Base-by-base conservation (phyloP, 2,113 vertebrate genomes). In the Tursiops truncatus region DNA sequence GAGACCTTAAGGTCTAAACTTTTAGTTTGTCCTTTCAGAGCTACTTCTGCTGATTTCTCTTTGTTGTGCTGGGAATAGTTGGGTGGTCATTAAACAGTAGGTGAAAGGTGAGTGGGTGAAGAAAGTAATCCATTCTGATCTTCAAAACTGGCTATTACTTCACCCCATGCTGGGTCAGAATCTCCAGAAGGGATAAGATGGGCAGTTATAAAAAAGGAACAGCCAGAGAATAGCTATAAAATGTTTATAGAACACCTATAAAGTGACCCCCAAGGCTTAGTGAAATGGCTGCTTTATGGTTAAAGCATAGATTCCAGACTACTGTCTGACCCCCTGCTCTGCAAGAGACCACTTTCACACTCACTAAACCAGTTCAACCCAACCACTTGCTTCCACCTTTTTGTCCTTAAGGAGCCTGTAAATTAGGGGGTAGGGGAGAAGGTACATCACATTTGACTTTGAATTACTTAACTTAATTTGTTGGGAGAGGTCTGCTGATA, bases 201-300 rank as follows among this genome's bases (percentile, higher is more conserved):
- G 74, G 9, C 74, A 87, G 53, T 36, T 93, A 73, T 77, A 62
- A 85, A 84, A 94, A 94, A 73, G 53, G 41, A 93, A 47, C 47
- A 93, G 53, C 65, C 76, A 47, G 12, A 47, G 82, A 71, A 36
- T 26, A 79, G 58, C 62, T 80, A 23, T 96, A 92, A 95, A 85
- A 85, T 83, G n/a, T 92, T 95, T 96, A 96, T 92, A 81, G 53
- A 96, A 44, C 47, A 79, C 62, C 73, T 79, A 89, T 96, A 96
- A 96, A 94, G 10, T 86, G 89, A 93, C 81, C 83, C 77, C 13
- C 0, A n/a, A 77, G 89, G 86, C 56, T 86, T 84, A 63, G 41
- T 60, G 79, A 73, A 89, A 96, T 89, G 92, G 71, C 28, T 94
- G 82, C 60, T 67, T 96, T 94, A 36, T 4, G 14, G 60, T 71